Base-by-base conservation (phyloP, 2,797 vertebrate genomes). In the Aplochiton taeniatus region DNA sequence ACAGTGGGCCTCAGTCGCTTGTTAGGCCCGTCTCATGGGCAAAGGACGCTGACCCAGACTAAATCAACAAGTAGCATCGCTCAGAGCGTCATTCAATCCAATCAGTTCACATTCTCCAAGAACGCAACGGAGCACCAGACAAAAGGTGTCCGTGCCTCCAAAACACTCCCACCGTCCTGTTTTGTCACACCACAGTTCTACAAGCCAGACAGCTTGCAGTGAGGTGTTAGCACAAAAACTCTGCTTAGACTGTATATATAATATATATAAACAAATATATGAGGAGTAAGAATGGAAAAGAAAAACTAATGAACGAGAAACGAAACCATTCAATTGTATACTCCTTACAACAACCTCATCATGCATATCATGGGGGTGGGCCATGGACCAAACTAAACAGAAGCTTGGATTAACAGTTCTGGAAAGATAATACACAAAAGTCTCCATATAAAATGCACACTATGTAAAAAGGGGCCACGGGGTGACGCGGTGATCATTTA, bases 381-480 rank as follows among this genome's bases (percentile, higher is more conserved):
- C 92, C 93, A 91, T 65, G 77, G 81, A 87, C 83, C 79, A 46
- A 61, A 95, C 92, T 91, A 93, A 94, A 95, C 87, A 81, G 85
- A 92, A 93, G 87, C 88, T 94, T 83, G 82, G 94, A 85, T 92
- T 69, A 86, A 95, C 93, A 93, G 93, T 72, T 86, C 66, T 93
- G 93, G 91, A 95, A 96, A 93, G 91, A 89, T 93, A 92, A 95
- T 92, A 96, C 94, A 95, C 90, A 96, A 95, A 94, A 93, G 91
- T 93, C 93, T 95, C 93, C 94, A 94, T 97, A 98, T 92, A 98
- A 98, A 98, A 97, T 52, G 78, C 80, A 92, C 93, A 93, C 94
- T 91, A 96, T 95, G 95, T 94, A 97, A 96, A 96, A 97, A 95
- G 96, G n/a, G 93, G 95, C 95, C 96, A 96, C 94, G 93, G 95